phyloP scores from a whole-genome alignment of 2,888 invertebrate species.

The Limenitis camilla region DNA sequence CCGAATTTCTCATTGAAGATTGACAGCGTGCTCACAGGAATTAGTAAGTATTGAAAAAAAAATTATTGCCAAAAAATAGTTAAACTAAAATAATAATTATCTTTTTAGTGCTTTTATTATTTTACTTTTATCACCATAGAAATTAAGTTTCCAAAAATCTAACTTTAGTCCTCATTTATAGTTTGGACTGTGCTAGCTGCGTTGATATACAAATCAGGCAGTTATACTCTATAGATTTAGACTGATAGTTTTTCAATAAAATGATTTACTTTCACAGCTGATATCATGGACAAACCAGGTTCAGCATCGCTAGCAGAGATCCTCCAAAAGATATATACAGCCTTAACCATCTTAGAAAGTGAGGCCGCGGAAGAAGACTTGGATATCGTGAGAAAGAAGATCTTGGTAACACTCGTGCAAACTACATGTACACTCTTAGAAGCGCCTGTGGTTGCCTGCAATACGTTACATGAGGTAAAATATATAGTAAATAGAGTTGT shows the following conservation, averaged over 20 bases:
- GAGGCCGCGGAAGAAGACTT: slow-evolving; percentile 41
- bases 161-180: no score
- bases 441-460: slow-evolving; percentile 34
- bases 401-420: slow-evolving; percentile 33
- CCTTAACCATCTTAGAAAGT: slow-evolving; percentile 35
- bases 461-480: slow-evolving; percentile 41
- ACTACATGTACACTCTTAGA: slow-evolving; percentile 41
- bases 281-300: slow-evolving; percentile 29
- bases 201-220: no score
- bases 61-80: no score
- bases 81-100: no score
- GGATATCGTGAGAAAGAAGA: slow-evolving; percentile 40
- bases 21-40: slow-evolving; percentile 40
- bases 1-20: slow-evolving; percentile 42
- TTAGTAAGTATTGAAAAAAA: slow-evolving; percentile 38
- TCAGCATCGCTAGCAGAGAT: slow-evolving; percentile 42
- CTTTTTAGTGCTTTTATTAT: no score
- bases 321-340: slow-evolving; percentile 38
- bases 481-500: no score
- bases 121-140: no score
- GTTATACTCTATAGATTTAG: no score
- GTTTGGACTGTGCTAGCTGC: no score
- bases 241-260: neutral
- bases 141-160: no score
- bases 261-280: slow-evolving; percentile 32